Conservation (phyloP, 2,888 invertebrate genomes). For the Cataglyphis altisquamis region DNA sequence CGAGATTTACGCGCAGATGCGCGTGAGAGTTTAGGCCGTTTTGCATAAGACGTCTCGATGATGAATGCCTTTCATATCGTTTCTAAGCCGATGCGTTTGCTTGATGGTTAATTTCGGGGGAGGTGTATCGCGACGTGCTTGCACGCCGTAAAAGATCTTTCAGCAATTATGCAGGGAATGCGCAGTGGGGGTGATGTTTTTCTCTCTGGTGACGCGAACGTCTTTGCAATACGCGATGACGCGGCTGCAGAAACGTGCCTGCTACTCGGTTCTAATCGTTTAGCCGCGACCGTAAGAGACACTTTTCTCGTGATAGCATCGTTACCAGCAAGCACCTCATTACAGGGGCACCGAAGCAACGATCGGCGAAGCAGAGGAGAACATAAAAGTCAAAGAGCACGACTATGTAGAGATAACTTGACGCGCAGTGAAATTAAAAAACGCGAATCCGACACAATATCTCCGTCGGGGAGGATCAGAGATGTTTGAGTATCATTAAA, state of each 20-base stretch:
- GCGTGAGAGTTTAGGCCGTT: constrained; percentile 81
- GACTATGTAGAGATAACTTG: constrained; percentile 21
- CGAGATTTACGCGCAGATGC: constrained; percentile 84
- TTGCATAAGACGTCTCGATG: constrained; percentile 81
- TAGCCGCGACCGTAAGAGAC: constrained; percentile 18
- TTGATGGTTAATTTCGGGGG: constrained; percentile 30
- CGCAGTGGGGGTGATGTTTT: background rate
- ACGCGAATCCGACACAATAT: constrained; percentile 14
- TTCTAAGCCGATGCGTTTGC: constrained; percentile 44
- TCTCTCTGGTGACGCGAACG: background rate
- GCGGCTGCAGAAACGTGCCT: constrained; percentile 3
- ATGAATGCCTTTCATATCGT: constrained; percentile 75
- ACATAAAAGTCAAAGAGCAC: constrained; percentile 37
- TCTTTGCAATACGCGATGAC: background rate
- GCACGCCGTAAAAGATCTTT: constrained; percentile 14
- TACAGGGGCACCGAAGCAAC: constrained; percentile 26
- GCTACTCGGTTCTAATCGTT: constrained; percentile 17
- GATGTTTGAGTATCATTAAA: constrained; percentile 52
- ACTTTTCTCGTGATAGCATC: constrained; percentile 34
- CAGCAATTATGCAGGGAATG: background rate
- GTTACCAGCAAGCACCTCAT: constrained; percentile 50
- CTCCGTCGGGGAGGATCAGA: background rate
- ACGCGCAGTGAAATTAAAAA: constrained; percentile 42
- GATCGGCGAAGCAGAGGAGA: background rate
- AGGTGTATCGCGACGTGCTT: background rate